Conservation (phyloP, 2,888 invertebrate species). For the Desoria tigrina region DNA sequence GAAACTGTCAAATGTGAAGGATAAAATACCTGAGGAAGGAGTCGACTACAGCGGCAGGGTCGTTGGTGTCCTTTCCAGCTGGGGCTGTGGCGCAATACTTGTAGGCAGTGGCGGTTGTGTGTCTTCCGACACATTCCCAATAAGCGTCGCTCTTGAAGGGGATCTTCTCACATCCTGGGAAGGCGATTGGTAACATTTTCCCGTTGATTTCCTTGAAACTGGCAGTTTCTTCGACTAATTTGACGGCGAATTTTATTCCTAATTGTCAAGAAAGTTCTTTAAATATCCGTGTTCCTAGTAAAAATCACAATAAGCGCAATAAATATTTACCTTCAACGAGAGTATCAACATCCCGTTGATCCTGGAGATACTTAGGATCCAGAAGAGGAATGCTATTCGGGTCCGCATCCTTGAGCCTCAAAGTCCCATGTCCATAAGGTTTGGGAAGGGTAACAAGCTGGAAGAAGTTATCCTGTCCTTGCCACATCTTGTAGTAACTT, state of each 20-base stretch:
- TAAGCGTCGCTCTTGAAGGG: slow-evolving; percentile 28
- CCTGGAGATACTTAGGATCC: slow-evolving; percentile 34
- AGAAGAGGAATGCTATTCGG: slow-evolving; percentile 29
- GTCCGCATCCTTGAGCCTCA: slow-evolving; percentile 27
- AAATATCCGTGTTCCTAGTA: too few relatives aligned
- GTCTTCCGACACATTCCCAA: slow-evolving; percentile 27
- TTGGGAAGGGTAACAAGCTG: slow-evolving; percentile 26
- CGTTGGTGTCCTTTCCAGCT: slow-evolving; percentile 18
- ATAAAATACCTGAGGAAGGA: slow-evolving; percentile 22
- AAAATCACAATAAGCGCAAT: too few relatives aligned
- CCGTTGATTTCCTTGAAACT: slow-evolving; percentile 23
- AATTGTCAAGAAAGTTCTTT: too few relatives aligned
- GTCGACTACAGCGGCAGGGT: slow-evolving; percentile 31
- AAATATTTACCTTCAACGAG: slow-evolving; percentile 28
- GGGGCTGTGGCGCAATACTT: slow-evolving; percentile 38
- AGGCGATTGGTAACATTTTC: slow-evolving; percentile 5
- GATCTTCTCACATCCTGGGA: slow-evolving; percentile 30
- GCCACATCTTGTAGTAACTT: slow-evolving; percentile 12
- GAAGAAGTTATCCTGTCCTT: slow-evolving; percentile 29
- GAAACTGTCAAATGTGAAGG: not conserved
- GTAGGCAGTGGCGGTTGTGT: slow-evolving; percentile 29
- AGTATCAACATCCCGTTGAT: slow-evolving; percentile 18
- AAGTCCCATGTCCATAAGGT: slow-evolving; percentile 20
- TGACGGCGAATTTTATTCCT: slow-evolving; percentile 35
- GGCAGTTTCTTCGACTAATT: slow-evolving; percentile 29